Base-by-base conservation (phyloP, 2,113 vertebrate species). In the Oostethus manadensis region DNA sequence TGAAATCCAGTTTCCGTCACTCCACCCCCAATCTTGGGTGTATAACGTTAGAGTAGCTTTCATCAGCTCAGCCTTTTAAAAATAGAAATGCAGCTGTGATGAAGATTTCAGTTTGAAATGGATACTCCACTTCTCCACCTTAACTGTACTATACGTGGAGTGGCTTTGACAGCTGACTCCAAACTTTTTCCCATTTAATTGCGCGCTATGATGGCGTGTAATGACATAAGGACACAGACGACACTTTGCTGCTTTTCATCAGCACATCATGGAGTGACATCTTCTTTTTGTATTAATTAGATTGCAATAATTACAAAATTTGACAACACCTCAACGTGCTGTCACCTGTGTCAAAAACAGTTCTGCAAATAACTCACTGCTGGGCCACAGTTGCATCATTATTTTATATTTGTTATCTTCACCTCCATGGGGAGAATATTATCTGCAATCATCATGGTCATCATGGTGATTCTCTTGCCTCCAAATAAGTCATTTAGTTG, bases 401-500 rank as follows among this genome's bases (percentile, higher is more conserved):
- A 81, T 82, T 87, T 87, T 76, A 79, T 78, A 82, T 86, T 84
- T 80, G 66, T 74, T 81, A 78, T 78, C 79, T 81, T 80, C 77
- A 81, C 80, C 86, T 88, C 72, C 70, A 71, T 59, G 26, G 74
- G 57, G 64, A 71, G 79, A 84, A 81, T 85, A 81, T 85, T 85
- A 87, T 87, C 86, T 87, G 70, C 74, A 77, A 84, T 90, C 86
- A 89, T 88, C 83, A 72, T 75, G 80, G 72, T 88, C 85, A 84
- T 88, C 78, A 88, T 87, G 66, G 22, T 59, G 72, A 84, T 88
- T 86, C 83, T 87, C 75, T 74, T 60, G 77, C 88, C 79, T 82
- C 77, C 83, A 89, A 90, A 90, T 88, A 88, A 88, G 84, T 86
- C 77, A 88, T 90, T 89, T 88, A 86, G 80, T 84, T 86, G 86